A percentile compares a stretch with the other conserved stretches of the same genome.
These are phyloP conservation scores for Aricia artaxerxes DNA, from an alignment of 2,888 invertebrate genomes.

Conservation along the genomic window DNA sequence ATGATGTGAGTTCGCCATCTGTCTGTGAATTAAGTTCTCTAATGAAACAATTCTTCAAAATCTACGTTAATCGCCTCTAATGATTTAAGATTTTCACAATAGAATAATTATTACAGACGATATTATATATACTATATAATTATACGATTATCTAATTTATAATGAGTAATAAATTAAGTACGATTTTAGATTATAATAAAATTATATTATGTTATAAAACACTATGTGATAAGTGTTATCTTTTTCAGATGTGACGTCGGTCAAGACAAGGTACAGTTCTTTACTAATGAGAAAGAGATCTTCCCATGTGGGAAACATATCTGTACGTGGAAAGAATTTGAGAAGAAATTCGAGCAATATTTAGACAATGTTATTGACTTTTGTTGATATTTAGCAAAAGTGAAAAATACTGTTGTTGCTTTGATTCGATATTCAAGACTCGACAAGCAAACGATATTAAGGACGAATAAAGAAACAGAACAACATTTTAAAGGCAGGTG, in stretches of 20 bases:
- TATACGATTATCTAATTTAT: too few relatives aligned
- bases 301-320: constrained; percentile 39
- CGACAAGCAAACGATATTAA: background rate
- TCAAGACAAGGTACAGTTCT: constrained; percentile 43
- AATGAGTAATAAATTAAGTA: background rate
- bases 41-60: too few relatives aligned
- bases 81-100: too few relatives aligned
- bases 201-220: background rate
- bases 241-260: constrained; percentile 36
- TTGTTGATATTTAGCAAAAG: constrained; percentile 35
- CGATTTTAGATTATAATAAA: background rate
- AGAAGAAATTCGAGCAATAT: constrained; percentile 39
- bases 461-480: background rate
- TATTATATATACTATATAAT: too few relatives aligned
- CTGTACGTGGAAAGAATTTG: constrained; percentile 43
- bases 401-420: background rate
- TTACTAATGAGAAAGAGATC: constrained; percentile 45
- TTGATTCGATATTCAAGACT: background rate
- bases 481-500: background rate
- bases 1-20: too few relatives aligned
- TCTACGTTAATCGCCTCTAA: too few relatives aligned
- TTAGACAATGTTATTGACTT: constrained; percentile 39
- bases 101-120: too few relatives aligned
- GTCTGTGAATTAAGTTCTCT: too few relatives aligned
- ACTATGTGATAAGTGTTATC: background rate